phyloP scores from a whole-genome alignment of 2,888 invertebrate species.

The Uloborus plumipes region DNA sequence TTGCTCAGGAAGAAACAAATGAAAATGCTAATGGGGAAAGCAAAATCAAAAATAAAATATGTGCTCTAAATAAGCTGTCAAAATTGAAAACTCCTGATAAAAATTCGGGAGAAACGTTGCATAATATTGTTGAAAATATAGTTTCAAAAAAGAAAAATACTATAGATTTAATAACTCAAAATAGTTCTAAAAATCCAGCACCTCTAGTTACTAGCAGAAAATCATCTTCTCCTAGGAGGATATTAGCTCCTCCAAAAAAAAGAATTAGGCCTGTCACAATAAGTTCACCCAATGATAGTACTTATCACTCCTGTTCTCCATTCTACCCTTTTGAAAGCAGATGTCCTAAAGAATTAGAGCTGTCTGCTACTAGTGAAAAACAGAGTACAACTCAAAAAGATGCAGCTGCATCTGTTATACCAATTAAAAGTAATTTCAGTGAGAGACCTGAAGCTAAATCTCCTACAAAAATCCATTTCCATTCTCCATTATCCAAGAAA shows the following conservation, averaged over 20 bases:
- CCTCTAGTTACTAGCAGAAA: not conserved
- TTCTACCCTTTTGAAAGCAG: constrained; percentile 1
- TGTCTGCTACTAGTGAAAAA: too few relatives aligned
- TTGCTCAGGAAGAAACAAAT: not conserved
- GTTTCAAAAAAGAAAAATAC: not conserved
- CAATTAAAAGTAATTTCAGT: too few relatives aligned
- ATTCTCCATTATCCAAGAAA: too few relatives aligned
- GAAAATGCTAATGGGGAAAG: not conserved
- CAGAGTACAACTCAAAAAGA: too few relatives aligned
- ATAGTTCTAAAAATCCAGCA: not conserved
- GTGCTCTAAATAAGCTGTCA: not conserved
- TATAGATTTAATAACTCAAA: not conserved
- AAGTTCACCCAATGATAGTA: constrained; percentile 15
- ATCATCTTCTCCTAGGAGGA: not conserved
- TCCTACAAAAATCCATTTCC: too few relatives aligned
- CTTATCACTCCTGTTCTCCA: constrained; percentile 14
- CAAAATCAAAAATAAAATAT: too few relatives aligned
- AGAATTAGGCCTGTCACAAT: constrained; percentile 45
- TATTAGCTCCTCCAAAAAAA: constrained; percentile 42
- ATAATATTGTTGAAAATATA: not conserved
- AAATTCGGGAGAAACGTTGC: not conserved
- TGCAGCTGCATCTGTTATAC: too few relatives aligned
- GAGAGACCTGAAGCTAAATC: too few relatives aligned
- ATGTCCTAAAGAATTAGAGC: too few relatives aligned
- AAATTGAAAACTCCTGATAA: not conserved